phyloP scores from a whole-genome alignment of 64 coral and sea anemone genomes.

The Montipora capricornis region DNA sequence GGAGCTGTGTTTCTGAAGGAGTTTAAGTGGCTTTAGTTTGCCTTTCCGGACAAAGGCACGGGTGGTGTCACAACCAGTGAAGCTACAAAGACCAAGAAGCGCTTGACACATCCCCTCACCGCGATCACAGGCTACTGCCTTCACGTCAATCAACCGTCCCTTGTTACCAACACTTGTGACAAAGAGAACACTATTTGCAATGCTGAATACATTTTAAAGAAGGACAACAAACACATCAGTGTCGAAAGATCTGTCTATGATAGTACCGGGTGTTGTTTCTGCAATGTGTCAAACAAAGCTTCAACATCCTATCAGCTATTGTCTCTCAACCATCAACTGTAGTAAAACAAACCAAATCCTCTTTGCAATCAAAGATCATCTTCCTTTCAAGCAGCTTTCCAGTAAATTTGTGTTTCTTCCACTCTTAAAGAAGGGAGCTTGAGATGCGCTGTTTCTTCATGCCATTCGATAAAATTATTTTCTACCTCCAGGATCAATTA shows the following conservation, averaged over 20 bases:
- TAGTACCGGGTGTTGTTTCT: neutral
- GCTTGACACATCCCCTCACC: conserved; percentile 12
- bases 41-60: conserved; percentile 27
- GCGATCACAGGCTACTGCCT: conserved; percentile 4
- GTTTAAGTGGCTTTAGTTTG: neutral
- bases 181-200: neutral
- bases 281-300: conserved; percentile 19
- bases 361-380: neutral
- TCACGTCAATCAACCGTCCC: neutral
- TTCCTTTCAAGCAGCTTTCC: neutral
- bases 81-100: neutral
- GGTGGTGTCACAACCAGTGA: neutral
- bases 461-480: too few species aligned
- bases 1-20: neutral
- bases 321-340: neutral
- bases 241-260: conserved; percentile 1
- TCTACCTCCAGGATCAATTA: too few species aligned
- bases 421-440: conserved; percentile 36
- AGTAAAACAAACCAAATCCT: neutral
- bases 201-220: neutral
- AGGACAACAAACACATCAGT: conserved; percentile 35
- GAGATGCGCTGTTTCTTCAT: too few species aligned
- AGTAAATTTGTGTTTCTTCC: neutral
- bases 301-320: neutral
- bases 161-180: neutral